Evolutionary conservation across 1,140 invertebrate species (phyloP), one percentile per base, ranked within the genome.

Genomic region (Papilio helenus): DNA sequence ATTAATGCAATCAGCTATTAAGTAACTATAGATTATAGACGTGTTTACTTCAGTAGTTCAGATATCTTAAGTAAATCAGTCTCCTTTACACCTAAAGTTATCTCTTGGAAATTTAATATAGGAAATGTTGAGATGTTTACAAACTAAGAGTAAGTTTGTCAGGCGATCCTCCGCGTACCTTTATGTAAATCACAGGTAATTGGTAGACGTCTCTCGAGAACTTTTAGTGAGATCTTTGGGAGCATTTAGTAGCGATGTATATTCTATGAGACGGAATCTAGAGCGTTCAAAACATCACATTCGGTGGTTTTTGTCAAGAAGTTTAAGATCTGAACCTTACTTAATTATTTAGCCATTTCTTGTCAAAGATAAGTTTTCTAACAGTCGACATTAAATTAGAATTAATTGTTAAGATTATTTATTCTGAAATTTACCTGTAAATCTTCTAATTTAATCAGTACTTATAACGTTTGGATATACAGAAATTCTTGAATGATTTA

Each of bases 131-230:
- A 73, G 81, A 82, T 68, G 61, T 82, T 73, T 85, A 86, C 87
- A 87, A 87, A 89, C 85, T 90, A 86, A 84, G 83, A 82, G 80
- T 79, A 79, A 89, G 83, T 91, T 89, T 87, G 87, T 86, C 86
- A 79, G 87, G 85, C 81, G 82, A 85, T 89, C 85, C 86, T 85
- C 80, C 76, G 86, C 84, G 85, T 86, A 84, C 86, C 89, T 88
- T 90, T 89, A 91, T 89, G 88, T 86, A 91, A 91, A 89, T 89
- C 86, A 39, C 68, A 73, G 44, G 72, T 73, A 46, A 73, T 73
- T 44, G 42, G n/a, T 46, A 46, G 46, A 49, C n/a, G 72, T 73
- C 72, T 23, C 44, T 49, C 20, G 44, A 73, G 72, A 73, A 73
- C 72, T 49, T 73, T 73, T 73, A 68, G 58, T 61, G 12, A 61